Evolutionary conservation across 2,888 invertebrate genomes (phyloP), one percentile per base, ranked within the genome.

Genomic region (Liodrosophila aerea): DNA sequence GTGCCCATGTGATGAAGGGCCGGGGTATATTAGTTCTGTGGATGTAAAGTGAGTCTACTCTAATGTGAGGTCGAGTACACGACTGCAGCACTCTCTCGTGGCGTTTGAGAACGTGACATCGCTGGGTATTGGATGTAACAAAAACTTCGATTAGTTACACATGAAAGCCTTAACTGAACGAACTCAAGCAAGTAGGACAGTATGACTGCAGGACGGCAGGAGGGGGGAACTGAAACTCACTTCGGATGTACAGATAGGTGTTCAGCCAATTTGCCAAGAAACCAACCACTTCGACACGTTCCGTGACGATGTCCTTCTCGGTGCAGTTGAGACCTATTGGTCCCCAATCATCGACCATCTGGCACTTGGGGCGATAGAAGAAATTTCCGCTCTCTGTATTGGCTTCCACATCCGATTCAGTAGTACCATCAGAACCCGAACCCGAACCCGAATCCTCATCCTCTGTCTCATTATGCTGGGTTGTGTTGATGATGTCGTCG

Each of bases 191-290:
- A 57, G 30, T 11, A 15, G 9, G n/a, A 13, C 30, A 41, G 9
- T 31, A 15, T 9, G 22, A 13, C 16, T 30, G 45, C 12, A 36
- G 29, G 7, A 11, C 7, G 15, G 41, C 1, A n/a, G 12, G 36
- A 12, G 8, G 34, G 4, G 9, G n/a, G 37, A 34, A 37, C 47
- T 54, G 45, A 31, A 63, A 93, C 93, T 93, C 92, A 94, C 94
- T 92, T 92, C 92, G 92, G 77, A 94, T 91, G 88, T 93, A 93
- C 76, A 92, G 91, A 91, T 93, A 93, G 75, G 93, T 92, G 89
- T 92, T 92, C 87, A 94, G 93, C 93, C 94, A 94, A 87, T 94
- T 93, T 72, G 92, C 92, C 88, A 94, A 90, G 91, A 93, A 93
- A 85, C 93, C 93, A 88, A 93, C 91, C 86, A 92, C 92, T 81